Conservation (phyloP, 2,888 invertebrate genomes). For the Catocala sponsa region DNA sequence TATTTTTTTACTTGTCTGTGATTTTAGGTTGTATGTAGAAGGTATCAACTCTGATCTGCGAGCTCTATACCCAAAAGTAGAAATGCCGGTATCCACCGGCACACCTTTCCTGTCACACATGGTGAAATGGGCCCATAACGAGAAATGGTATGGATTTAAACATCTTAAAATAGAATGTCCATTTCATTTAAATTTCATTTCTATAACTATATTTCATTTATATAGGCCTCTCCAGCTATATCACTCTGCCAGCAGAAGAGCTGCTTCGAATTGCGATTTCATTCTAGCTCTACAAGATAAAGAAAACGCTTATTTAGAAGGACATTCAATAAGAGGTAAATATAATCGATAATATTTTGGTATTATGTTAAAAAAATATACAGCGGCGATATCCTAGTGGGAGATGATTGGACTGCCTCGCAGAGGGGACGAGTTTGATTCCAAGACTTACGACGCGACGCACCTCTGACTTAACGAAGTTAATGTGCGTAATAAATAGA, state of each 20-base stretch:
- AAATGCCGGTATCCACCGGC: conserved; percentile 93
- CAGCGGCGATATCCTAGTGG: no score
- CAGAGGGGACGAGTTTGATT: no score
- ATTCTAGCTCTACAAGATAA: conserved; percentile 74
- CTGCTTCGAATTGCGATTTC: conserved; percentile 25
- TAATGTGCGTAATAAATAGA: no score
- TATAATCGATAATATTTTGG: no score
- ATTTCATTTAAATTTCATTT: not conserved
- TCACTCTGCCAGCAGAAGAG: conserved; percentile 6
- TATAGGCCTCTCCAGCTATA: conserved; percentile 31
- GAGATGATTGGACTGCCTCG: no score
- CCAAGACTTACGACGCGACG: no score
- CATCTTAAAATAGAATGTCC: no score
- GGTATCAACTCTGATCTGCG: conserved; percentile 91
- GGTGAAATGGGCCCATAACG: conserved; percentile 94
- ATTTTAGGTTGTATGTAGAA: conserved; percentile 90
- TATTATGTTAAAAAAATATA: no score
- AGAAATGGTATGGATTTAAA: conserved; percentile 84
- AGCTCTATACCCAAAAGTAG: conserved; percentile 91
- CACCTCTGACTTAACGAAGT: no score
- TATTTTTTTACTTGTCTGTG: no score
- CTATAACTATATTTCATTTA: conserved; percentile 5
- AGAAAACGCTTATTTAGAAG: conserved; percentile 89
- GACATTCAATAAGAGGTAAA: conserved; percentile 93
- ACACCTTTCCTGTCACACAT: conserved; percentile 94